Conservation (phyloP, 2,113 vertebrate genomes). For the Micronycteris hirsuta region DNA sequence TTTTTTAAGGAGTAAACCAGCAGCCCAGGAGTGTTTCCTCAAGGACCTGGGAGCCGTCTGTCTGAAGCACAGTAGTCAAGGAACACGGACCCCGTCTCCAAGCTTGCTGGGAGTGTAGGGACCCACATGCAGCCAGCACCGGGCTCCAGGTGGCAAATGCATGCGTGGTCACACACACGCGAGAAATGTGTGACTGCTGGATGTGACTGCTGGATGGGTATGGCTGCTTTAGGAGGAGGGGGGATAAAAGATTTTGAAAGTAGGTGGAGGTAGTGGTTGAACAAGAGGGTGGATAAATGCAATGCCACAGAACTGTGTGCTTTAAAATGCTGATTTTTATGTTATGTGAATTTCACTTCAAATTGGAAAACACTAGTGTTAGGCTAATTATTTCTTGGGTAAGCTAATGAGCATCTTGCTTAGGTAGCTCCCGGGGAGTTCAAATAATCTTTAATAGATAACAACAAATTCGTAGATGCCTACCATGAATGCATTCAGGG, state of each 20-base stretch:
- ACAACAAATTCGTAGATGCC: not conserved
- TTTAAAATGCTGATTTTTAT: not conserved
- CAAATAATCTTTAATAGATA: not conserved
- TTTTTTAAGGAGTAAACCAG: not conserved
- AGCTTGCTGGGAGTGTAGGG: not conserved
- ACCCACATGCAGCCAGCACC: not conserved
- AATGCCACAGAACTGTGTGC: not conserved
- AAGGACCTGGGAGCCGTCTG: not conserved
- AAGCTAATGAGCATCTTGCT: not conserved
- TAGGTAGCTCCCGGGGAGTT: not conserved
- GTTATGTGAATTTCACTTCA: not conserved
- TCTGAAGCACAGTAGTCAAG: not conserved
- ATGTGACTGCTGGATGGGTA: too few species aligned
- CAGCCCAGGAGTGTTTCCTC: not conserved
- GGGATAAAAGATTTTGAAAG: not conserved
- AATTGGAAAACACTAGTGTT: not conserved
- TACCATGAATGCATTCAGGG: not conserved
- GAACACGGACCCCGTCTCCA: not conserved
- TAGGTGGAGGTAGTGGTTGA: not conserved
- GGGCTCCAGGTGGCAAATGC: rapidly evolving
- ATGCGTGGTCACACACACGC: not conserved
- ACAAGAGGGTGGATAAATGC: not conserved
- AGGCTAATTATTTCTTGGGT: not conserved
- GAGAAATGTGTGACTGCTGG: too few species aligned
- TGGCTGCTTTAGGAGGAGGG: not conserved